A percentile compares a stretch with the other conserved stretches of the same genome.
Conservation (phyloP, 1,140 invertebrate species). For the Cardiocondyla obscurior region DNA sequence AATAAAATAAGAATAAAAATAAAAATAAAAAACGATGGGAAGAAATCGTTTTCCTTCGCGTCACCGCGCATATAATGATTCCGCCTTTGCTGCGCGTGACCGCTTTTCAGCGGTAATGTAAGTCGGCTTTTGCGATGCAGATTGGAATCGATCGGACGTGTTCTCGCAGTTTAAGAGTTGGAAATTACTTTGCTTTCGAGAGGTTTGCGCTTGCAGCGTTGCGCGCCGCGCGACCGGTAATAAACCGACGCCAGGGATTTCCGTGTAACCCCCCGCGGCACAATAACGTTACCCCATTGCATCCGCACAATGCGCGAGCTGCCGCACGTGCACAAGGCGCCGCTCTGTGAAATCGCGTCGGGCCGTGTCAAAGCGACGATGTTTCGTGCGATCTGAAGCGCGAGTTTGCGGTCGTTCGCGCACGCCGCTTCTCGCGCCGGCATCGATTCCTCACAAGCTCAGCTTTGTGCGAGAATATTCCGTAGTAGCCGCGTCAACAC, state of each 20-base stretch:
- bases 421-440: not conserved
- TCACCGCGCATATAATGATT: not conserved
- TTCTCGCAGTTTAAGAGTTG: constrained; percentile 25
- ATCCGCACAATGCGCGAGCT: constrained; percentile 26
- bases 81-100: constrained; percentile 7
- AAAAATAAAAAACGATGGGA: too few relatives aligned
- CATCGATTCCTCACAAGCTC: not conserved
- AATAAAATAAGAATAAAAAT: not conserved
- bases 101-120: not conserved
- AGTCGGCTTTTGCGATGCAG: not conserved
- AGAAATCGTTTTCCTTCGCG: not conserved
- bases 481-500: not conserved
- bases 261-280: constrained; percentile 1
- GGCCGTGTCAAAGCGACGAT: constrained; percentile 49
- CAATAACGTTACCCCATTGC: not conserved
- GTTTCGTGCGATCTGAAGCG: constrained; percentile 32
- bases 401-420: not conserved
- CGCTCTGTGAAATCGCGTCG: constrained; percentile 58
- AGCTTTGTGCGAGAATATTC: not conserved
- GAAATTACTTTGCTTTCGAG: constrained; percentile 18
- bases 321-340: constrained; percentile 48
- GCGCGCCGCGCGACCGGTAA: not conserved
- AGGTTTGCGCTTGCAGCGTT: not conserved
- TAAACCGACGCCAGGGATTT: constrained; percentile 41
- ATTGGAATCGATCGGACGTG: constrained; percentile 34